Base-by-base conservation (phyloP, 2,113 vertebrate genomes). In the Gulo gulo region DNA sequence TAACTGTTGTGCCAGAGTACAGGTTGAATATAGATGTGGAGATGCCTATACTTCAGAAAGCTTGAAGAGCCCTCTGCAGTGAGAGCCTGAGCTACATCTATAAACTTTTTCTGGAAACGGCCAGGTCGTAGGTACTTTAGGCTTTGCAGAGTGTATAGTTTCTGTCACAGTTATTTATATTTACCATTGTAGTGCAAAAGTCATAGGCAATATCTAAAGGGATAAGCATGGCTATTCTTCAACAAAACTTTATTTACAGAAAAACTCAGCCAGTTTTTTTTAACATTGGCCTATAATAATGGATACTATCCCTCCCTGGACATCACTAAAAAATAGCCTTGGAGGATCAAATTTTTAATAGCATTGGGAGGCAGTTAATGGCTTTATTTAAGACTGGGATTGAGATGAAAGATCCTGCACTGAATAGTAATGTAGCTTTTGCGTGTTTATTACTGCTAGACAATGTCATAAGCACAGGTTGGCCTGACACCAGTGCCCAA, bases 241-340 rank as follows among this genome's bases (percentile, higher is more conserved):
- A 93, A n/a, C 31, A 90, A 63, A 84, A 69, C 63, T 93, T 93
- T 88, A 74, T 81, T 90, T 67, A 57, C 36, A 78, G 34, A 84
- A 85, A 91, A 20, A 36, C 15, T 59, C 16, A 24, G 76, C 29
- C 34, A 45, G 57, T 36, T 93, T 96, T 96, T 94, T 81, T 29
- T 1, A 84, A 80, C 47, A 21, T 15, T 85, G 45, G 36, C 15
- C 18, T 59, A 78, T 47, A 78, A 31, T 91, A 91, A 78, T 67
- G 29, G 36, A 59, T 39, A 69, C 42, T 84, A 50, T 76, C 34
- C 59, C 34, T 67, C 9, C 34, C 61, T 29, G 18, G 45, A 86
- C 69, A 76, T 76, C 47, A 73, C 11, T 71, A 16, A 71, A 71
- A 84, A 59, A 79, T 79, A 85, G 24, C 59, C 39, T 71, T 73